A percentile compares a stretch with the other conserved stretches of the same genome.
Conservation (phyloP, 2,888 invertebrate genomes). For the Dastarcus helophoroides region DNA sequence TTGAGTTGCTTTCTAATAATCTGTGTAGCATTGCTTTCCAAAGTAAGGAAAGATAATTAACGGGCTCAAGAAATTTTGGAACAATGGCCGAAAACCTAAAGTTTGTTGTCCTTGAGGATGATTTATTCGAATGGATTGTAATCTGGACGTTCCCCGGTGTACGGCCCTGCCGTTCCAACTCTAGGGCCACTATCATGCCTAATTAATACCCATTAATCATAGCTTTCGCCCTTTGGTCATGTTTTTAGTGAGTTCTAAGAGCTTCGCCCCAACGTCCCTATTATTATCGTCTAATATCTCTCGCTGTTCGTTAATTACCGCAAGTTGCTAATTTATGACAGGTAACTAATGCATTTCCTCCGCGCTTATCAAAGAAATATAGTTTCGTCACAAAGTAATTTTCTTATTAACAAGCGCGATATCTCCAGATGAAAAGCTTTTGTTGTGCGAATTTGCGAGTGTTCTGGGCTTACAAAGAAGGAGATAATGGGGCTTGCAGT, state of each 20-base stretch:
- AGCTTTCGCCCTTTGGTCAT: neutral
- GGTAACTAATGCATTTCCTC: conserved; percentile 1
- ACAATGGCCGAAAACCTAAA: no score
- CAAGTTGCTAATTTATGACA: conserved; percentile 1
- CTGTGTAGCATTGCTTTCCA: no score
- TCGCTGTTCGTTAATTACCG: conserved; percentile 1
- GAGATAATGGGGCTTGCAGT: no score
- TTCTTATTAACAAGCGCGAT: conserved; percentile 1
- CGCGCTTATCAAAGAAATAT: neutral
- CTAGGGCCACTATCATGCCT: neutral
- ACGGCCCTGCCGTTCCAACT: neutral
- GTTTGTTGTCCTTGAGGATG: no score
- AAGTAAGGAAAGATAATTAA: no score
- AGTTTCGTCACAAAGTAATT: neutral
- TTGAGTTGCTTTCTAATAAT: no score
- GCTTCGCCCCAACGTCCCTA: neutral
- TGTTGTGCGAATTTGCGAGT: no score
- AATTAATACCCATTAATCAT: conserved; percentile 1
- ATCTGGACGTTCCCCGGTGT: no score
- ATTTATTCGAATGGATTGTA: no score
- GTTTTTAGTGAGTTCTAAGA: neutral
- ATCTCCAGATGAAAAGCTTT: neutral
- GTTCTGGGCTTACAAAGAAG: no score
- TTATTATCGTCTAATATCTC: neutral
- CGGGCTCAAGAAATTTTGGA: no score